Conservation (phyloP, 2,113 vertebrate species). For the Benthochromis sp. region DNA sequence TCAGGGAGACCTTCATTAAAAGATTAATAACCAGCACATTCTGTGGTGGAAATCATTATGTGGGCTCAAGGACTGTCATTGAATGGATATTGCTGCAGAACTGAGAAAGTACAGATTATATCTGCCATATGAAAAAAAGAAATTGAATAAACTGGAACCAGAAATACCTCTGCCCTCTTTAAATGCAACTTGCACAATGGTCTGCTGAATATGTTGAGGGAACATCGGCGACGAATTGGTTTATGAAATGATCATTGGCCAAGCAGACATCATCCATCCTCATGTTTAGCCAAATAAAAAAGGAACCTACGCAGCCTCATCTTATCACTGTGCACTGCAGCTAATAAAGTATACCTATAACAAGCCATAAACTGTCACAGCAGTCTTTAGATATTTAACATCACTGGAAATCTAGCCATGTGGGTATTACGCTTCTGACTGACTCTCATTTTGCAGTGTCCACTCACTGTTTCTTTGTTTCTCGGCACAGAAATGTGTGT, state of each 20-base stretch:
- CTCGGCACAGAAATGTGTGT: background rate
- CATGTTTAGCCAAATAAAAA: background rate
- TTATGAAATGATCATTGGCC: background rate
- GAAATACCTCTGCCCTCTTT: background rate
- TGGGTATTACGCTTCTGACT: background rate
- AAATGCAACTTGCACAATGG: background rate
- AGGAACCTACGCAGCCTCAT: background rate
- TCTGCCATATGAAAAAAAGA: background rate
- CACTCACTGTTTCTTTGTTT: background rate
- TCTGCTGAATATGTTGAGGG: background rate
- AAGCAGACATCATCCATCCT: background rate
- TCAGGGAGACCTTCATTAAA: background rate
- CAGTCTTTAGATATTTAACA: background rate
- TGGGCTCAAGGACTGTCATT: background rate
- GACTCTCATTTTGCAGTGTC: background rate
- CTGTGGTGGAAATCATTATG: background rate
- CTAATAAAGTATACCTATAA: background rate
- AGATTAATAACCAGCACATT: background rate
- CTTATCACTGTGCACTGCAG: background rate
- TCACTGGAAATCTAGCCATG: background rate
- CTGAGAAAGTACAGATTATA: background rate
- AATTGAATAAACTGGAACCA: background rate
- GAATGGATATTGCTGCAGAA: background rate
- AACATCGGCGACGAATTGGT: background rate
- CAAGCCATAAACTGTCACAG: background rate